Evolutionary conservation across 2,113 vertebrate species (phyloP).

Genomic region (Dolichallabes microphthalmus): DNA sequence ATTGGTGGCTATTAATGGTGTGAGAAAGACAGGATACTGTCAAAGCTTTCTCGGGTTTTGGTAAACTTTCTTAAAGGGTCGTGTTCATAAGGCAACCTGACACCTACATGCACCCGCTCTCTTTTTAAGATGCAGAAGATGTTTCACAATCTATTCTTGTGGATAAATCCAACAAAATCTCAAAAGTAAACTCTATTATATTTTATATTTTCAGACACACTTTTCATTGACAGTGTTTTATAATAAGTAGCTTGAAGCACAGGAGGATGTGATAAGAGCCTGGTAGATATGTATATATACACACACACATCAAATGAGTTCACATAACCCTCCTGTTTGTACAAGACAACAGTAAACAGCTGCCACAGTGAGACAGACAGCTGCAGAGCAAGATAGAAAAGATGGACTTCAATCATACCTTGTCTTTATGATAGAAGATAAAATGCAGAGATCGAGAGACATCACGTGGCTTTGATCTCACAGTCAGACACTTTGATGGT

Average conservation of each 20-base stretch:
- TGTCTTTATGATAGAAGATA: slow-evolving; percentile 10
- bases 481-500: slow-evolving; percentile 40
- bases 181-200: background rate
- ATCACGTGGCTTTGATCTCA: slow-evolving; percentile 33
- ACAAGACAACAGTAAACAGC: slow-evolving; percentile 4
- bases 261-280: slow-evolving; percentile 20
- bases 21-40: too few relatives aligned
- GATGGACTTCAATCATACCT: slow-evolving; percentile 29
- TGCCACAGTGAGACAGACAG: slow-evolving; percentile 8
- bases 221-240: background rate
- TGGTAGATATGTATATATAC: slow-evolving; percentile 10
- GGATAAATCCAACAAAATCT: background rate
- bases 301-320: slow-evolving; percentile 22
- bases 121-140: background rate
- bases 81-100: too few relatives aligned
- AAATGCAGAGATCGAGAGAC: slow-evolving; percentile 7
- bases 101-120: background rate
- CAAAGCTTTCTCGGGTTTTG: too few relatives aligned
- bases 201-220: background rate
- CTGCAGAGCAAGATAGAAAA: background rate
- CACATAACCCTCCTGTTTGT: background rate
- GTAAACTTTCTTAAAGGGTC: too few relatives aligned
- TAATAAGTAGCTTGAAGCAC: slow-evolving; percentile 13
- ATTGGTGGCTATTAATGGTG: too few relatives aligned
- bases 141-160: background rate